These are phyloP conservation scores for Tenthredo scrophulariae DNA, from an alignment of 2,888 invertebrate genomes.

Conservation along the genomic window DNA sequence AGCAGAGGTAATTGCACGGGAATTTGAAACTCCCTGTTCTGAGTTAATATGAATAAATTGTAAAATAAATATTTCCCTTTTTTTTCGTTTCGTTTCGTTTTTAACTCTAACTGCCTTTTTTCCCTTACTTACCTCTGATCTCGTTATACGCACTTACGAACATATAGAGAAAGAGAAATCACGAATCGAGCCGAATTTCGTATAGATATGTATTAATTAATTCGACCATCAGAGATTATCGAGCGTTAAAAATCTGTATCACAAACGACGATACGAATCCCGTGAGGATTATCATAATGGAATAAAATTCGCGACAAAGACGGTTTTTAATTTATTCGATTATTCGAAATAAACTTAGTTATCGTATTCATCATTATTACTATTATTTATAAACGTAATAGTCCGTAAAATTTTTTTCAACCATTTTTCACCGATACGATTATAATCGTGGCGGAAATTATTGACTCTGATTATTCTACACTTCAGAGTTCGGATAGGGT, in stretches of 20 bases:
- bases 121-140: too few relatives aligned
- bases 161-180: too few relatives aligned
- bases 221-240: not conserved
- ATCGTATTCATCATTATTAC: too few relatives aligned
- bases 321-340: too few relatives aligned
- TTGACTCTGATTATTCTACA: not conserved
- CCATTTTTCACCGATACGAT: too few relatives aligned
- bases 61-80: not conserved
- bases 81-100: not conserved
- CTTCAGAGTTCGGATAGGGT: not conserved
- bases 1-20: slow-evolving; percentile 13
- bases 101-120: not conserved
- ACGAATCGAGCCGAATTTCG: too few relatives aligned
- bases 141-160: too few relatives aligned
- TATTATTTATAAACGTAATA: too few relatives aligned
- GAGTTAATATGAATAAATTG: not conserved
- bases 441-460: not conserved
- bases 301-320: not conserved
- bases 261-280: not conserved
- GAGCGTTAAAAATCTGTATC: not conserved
- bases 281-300: not conserved
- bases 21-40: not conserved
- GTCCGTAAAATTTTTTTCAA: too few relatives aligned
- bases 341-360: too few relatives aligned
- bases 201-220: not conserved